A percentile compares a stretch with the other conserved stretches of the same genome.
Conservation (phyloP, 2,888 invertebrate genomes). For the Eurytoma adleriae region DNA sequence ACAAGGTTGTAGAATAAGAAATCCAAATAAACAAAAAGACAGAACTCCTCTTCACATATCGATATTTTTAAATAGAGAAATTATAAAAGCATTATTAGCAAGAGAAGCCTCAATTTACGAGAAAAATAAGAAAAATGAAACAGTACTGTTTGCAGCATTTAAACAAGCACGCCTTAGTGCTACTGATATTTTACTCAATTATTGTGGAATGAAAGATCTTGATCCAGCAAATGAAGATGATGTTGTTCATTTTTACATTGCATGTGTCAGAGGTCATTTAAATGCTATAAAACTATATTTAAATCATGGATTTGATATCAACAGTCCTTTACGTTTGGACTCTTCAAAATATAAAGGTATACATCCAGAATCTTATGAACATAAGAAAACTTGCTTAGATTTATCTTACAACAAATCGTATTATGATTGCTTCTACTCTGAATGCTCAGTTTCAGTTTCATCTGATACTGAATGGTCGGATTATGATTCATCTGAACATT, state of each 20-base stretch:
- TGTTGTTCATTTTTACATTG: neutral
- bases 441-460: no score
- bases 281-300: neutral
- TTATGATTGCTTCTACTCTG: no score
- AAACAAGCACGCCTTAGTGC: neutral
- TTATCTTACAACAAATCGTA: no score
- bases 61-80: no score
- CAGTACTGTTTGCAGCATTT: neutral
- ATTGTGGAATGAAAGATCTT: neutral
- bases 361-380: neutral
- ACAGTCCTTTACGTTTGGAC: neutral
- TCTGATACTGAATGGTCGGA: no score
- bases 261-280: neutral
- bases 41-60: no score
- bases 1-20: no score
- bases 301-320: neutral
- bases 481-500: no score
- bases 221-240: neutral
- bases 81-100: neutral
- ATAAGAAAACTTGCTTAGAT: no score
- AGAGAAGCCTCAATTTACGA: slow-evolving; percentile 3
- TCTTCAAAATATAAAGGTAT: neutral
- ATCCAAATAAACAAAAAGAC: no score
- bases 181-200: neutral
- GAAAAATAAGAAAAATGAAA: neutral